phyloP scores from a whole-genome alignment of 2,113 vertebrate genomes.

The Takifugu bimaculatus region DNA sequence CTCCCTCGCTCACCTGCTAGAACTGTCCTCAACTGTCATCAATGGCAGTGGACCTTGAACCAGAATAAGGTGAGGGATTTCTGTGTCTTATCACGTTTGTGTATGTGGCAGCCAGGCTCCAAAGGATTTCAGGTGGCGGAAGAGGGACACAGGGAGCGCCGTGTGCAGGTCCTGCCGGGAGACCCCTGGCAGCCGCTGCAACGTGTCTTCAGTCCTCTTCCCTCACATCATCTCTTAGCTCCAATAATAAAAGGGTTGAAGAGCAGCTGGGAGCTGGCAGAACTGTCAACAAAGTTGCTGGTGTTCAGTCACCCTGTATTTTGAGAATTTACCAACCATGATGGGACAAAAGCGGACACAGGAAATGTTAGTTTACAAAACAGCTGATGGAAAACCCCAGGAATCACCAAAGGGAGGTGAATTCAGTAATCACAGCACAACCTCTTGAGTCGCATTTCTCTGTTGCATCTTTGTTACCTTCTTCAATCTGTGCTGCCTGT shows the following conservation, averaged over 20 bases:
- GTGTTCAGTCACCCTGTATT: not conserved
- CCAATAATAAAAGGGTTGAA: constrained; percentile 22
- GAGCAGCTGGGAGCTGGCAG: constrained; percentile 32
- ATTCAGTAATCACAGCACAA: not conserved
- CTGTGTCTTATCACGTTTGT: constrained; percentile 29
- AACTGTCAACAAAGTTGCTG: no score
- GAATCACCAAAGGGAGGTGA: not conserved
- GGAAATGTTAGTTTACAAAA: no score
- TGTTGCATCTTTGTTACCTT: constrained; percentile 40
- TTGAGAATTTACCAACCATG: not conserved
- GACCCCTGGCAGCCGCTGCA: constrained; percentile 54
- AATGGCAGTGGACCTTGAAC: constrained; percentile 73
- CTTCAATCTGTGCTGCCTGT: constrained; percentile 24
- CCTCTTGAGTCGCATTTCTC: constrained; percentile 12
- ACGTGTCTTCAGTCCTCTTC: constrained; percentile 54
- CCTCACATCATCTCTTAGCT: constrained; percentile 38
- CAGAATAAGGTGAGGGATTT: constrained; percentile 72
- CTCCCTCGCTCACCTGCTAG: constrained; percentile 47
- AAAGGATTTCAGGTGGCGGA: constrained; percentile 32
- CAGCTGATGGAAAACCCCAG: not conserved
- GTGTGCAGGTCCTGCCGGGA: constrained; percentile 60
- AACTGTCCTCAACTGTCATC: constrained; percentile 75
- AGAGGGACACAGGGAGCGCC: constrained; percentile 30
- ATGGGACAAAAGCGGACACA: no score
- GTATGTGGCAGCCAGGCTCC: constrained; percentile 31